These are phyloP conservation scores for Chiloscyllium plagiosum DNA, from an alignment of 2,113 vertebrate species.

Conservation along the genomic window DNA sequence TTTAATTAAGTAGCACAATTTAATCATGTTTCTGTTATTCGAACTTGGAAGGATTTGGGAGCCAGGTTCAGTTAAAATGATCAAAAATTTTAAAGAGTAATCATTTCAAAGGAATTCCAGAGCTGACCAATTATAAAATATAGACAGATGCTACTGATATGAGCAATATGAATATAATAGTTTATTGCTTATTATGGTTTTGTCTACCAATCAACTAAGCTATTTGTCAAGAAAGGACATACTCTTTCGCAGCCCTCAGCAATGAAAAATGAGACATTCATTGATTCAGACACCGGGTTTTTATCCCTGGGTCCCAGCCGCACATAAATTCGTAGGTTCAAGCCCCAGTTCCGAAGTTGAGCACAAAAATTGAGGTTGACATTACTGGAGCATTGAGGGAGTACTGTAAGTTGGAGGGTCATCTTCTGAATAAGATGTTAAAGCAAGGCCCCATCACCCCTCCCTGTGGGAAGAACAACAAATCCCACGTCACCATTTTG, in stretches of 20 bases:
- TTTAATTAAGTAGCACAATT: constrained; percentile 10
- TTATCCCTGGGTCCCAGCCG: background rate
- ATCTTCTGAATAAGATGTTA: too few relatives aligned
- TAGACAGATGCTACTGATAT: background rate
- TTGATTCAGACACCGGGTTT: background rate
- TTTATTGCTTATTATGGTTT: background rate
- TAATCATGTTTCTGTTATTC: background rate
- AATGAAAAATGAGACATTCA: background rate
- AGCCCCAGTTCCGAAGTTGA: background rate
- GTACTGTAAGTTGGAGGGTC: background rate
- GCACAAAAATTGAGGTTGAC: background rate
- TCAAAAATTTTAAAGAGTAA: background rate
- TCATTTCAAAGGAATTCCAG: background rate
- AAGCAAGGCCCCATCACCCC: too few relatives aligned
- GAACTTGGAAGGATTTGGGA: background rate
- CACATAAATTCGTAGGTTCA: background rate
- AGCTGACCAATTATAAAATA: background rate
- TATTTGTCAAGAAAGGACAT: background rate
- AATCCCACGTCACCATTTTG: background rate
- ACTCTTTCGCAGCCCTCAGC: background rate
- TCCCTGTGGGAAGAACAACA: background rate
- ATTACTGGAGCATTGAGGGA: background rate
- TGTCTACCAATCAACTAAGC: background rate
- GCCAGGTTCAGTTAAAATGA: background rate
- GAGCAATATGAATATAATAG: background rate